A percentile compares a stretch with the other conserved stretches of the same genome.
Conservation (phyloP, 2,888 invertebrate species). For the Bugulina stolonifera region DNA sequence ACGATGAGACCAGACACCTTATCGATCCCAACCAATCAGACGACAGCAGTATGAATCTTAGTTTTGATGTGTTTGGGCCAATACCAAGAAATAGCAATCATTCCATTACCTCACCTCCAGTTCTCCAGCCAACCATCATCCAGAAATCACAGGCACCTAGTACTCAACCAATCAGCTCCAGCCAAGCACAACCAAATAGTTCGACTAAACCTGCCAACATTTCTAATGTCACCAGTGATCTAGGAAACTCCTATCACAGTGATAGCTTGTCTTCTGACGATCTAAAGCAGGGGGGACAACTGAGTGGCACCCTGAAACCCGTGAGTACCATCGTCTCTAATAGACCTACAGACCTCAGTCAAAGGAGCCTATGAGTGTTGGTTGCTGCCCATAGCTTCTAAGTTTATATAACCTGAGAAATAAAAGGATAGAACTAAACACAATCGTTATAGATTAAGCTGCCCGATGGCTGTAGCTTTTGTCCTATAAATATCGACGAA, state of each 20-base stretch:
- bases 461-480: no score
- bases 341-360: no score
- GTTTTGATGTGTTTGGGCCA: slow-evolving; percentile 5
- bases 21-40: slow-evolving; percentile 24
- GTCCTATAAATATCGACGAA: no score
- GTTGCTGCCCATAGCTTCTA: no score
- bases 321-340: no score
- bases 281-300: not conserved
- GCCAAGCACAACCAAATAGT: no score
- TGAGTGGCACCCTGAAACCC: no score
- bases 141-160: not conserved
- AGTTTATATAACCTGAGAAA: no score
- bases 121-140: not conserved
- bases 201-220: not conserved
- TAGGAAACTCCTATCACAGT: not conserved
- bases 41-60: not conserved
- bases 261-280: slow-evolving; percentile 18
- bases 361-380: no score
- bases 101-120: not conserved
- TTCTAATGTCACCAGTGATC: not conserved
- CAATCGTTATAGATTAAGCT: no score
- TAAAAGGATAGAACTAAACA: no score
- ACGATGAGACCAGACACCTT: slow-evolving; percentile 15
- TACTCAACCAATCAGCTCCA: not conserved
- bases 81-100: not conserved